Base-by-base conservation (phyloP, 2,113 vertebrate species). In the Boleophthalmus pectinirostris region DNA sequence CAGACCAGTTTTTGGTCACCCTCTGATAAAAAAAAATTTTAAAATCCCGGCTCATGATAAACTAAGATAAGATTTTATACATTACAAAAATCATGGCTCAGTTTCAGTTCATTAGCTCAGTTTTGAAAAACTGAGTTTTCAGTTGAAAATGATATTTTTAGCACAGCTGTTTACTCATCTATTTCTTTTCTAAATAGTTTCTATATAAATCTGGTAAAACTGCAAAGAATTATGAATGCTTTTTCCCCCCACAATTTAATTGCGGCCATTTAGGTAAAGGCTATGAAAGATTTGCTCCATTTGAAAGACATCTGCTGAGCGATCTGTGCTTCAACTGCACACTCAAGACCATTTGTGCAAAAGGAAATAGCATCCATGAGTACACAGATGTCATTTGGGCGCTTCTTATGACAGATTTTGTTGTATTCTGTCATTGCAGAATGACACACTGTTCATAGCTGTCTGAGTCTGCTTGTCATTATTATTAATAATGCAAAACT, bases 291-390 rank as follows among this genome's bases (percentile, higher is more conserved):
- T 73, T 15, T 33, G 51, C 63, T 18, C 73, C 75, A 70, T 21
- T 51, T 70, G 63, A 51, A 29, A 71, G 29, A 76, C 73, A 78
- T 63, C 51, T 74, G 65, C 60, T 65, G 67, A 69, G 74, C 66
- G 65, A 74, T 83, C 49, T 53, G 35, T 2, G n/a, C n/a, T 1
- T 1, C 60, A 9, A 85, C 78, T 73, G 67, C 35, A 69, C 43
- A 68, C 70, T 79, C 60, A 9, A 54, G 20, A 35, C 60, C 53
- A 67, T 67, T 75, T 71, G 67, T 14, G 71, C 43, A 67, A 66
- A 60, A 69, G 63, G 35, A 18, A 13, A 68, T 69, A 8, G 25
- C 72, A 69, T 66, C 56, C 75, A 45, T 64, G 61, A 56, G 57
- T 21, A 65, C 67, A 20, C 43, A 66, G 49, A 66, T 69, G 49